Evolutionary conservation across 2,888 invertebrate genomes (phyloP), one percentile per base, ranked within the genome.

Genomic region (Boloria selene): DNA sequence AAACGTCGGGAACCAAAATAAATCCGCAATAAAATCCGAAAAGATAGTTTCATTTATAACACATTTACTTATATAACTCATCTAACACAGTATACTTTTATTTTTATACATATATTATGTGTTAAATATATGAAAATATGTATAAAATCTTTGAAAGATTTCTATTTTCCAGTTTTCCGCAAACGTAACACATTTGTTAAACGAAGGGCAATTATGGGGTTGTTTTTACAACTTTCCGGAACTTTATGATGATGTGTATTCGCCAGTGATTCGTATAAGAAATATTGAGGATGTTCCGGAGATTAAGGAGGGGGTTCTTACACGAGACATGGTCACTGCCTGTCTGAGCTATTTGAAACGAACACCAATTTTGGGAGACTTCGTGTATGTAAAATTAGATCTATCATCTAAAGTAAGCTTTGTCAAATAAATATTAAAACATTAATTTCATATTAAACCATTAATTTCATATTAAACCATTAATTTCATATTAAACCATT

Each of bases 311-410:
- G 94, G 93, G 0, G 79, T 92, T 13, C 83, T 94, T 14, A 93
- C 93, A 0, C 87, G 92, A 67, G 91, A 93, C 66, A 81, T 93
- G 75, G 87, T 94, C 67, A 86, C 93, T 16, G 82, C 87, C 6
- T 89, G 92, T 70, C 89, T 93, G 16, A 88, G 90, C 5, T 93
- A 93, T 75, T 81, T 94, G 49, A 93, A 90, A 67, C 85, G 89
- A 52, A 89, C 90, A 0, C 94, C 94, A 0, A 92, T 93, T 70
- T 83, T 91, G 31, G 87, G 89, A 54, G 91, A 93, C 75, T 93
- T 82, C 64, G 93, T 93, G 60, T 88, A 92, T 67, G 93, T 93
- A 64, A 94, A 94, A 86, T 90, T 93, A 70, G 78, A 93, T 73
- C 78, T 94, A 38, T 81, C 86, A 10, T 74, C 78, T 38, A 89